Conservation (phyloP, 2,888 invertebrate genomes). For the Epirrhoe tristata region DNA sequence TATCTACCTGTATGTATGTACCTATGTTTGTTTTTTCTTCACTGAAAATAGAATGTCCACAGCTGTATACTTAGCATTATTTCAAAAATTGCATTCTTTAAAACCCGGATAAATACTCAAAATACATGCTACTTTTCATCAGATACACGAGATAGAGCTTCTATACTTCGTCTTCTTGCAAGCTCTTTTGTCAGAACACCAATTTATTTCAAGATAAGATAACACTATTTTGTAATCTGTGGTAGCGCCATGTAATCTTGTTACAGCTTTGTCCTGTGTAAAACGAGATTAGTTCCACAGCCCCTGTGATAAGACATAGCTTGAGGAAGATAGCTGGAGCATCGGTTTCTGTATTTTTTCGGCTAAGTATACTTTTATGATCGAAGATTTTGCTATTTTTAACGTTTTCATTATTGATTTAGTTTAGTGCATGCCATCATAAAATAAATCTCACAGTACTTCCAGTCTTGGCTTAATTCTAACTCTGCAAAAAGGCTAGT, state of each 20-base stretch:
- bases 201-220: conserved; percentile 53
- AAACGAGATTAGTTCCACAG: conserved; percentile 71
- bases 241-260: conserved; percentile 69
- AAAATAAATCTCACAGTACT: too few species aligned
- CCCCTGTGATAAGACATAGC: conserved; percentile 46
- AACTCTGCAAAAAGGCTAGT: too few species aligned
- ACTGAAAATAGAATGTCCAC: too few species aligned
- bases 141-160: background rate
- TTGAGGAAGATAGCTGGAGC: conserved; percentile 3
- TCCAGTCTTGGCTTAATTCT: too few species aligned
- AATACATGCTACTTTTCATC: background rate
- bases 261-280: conserved; percentile 62
- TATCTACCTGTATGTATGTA: background rate
- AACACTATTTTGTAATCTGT: conserved; percentile 26
- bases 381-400: too few species aligned
- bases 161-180: background rate
- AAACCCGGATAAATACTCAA: background rate
- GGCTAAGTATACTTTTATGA: too few species aligned
- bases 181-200: conserved; percentile 58
- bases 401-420: too few species aligned
- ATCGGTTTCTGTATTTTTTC: background rate
- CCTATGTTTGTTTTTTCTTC: too few species aligned
- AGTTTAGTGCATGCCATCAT: too few species aligned
- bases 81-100: too few species aligned
- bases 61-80: too few species aligned